phyloP scores from a whole-genome alignment of 2,888 invertebrate species.

The Therioaphis trifolii region DNA sequence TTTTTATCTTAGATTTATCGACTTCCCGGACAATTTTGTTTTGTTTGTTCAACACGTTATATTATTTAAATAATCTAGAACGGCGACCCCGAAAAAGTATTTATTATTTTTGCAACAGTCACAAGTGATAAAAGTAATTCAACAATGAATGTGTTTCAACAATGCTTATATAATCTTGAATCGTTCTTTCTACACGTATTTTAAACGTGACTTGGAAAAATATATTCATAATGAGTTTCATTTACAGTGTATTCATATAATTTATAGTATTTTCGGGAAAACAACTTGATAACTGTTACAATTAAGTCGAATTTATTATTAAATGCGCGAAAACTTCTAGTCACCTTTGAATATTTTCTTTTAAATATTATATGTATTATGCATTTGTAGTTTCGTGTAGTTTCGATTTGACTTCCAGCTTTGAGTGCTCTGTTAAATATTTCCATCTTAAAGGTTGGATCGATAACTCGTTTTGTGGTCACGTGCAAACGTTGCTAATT shows the following conservation, averaged over 20 bases:
- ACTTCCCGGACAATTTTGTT: conserved; percentile 23
- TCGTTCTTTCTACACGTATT: conserved; percentile 36
- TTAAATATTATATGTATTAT: neutral
- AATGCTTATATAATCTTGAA: conserved; percentile 30
- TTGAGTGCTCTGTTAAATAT: neutral
- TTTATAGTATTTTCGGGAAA: conserved; percentile 24
- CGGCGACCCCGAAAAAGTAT: conserved; percentile 13
- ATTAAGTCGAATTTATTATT: conserved; percentile 28
- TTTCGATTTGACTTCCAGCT: neutral
- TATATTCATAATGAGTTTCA: conserved; percentile 44
- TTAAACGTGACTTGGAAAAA: conserved; percentile 40
- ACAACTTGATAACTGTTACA: conserved; percentile 20
- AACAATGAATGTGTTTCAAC: conserved; percentile 43
- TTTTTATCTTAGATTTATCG: conserved; percentile 49
- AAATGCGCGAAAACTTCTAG: neutral
- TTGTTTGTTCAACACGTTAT: conserved; percentile 33
- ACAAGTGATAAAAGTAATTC: conserved; percentile 34
- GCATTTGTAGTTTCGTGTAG: neutral
- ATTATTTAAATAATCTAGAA: conserved; percentile 42
- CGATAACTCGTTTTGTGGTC: neutral
- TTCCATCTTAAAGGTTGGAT: neutral
- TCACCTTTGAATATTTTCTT: neutral
- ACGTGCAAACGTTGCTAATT: neutral
- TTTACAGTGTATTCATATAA: neutral
- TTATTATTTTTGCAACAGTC: conserved; percentile 27